Conservation (phyloP, 2,113 vertebrate species). For the Poeciliopsis turrubarensis region DNA sequence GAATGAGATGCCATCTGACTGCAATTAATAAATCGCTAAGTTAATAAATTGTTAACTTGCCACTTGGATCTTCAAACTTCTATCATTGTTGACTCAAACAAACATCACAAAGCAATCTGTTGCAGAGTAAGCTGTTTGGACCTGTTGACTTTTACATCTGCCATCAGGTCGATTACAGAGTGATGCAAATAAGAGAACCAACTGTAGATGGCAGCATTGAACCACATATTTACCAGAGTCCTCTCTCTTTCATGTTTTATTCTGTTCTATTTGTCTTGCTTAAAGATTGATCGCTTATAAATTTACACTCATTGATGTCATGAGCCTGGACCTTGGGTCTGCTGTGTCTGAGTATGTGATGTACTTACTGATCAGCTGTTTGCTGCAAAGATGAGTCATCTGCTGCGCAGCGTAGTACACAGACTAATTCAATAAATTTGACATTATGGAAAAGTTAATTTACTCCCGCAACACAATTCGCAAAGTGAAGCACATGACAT, state of each 20-base stretch:
- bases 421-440: background rate
- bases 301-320: constrained; percentile 24
- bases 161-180: too few species aligned
- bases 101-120: too few species aligned
- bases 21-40: too few species aligned
- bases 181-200: background rate
- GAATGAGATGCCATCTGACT: too few species aligned
- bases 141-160: background rate
- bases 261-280: background rate
- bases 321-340: constrained; percentile 36
- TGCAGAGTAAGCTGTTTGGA: background rate
- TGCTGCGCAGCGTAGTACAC: background rate
- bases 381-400: constrained; percentile 42
- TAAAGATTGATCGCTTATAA: constrained; percentile 29
- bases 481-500: too few species aligned
- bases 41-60: too few species aligned
- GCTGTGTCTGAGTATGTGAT: constrained; percentile 25
- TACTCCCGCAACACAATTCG: too few species aligned
- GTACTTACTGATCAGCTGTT: constrained; percentile 35
- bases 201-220: constrained; percentile 71
- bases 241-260: background rate
- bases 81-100: too few species aligned
- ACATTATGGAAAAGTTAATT: too few species aligned
- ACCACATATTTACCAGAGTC: constrained; percentile 2
- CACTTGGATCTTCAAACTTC: too few species aligned